A percentile compares a stretch with the other conserved stretches of the same genome.
phyloP scores from a whole-genome alignment of 1,140 invertebrate species.

The Paracyclopina nana region DNA sequence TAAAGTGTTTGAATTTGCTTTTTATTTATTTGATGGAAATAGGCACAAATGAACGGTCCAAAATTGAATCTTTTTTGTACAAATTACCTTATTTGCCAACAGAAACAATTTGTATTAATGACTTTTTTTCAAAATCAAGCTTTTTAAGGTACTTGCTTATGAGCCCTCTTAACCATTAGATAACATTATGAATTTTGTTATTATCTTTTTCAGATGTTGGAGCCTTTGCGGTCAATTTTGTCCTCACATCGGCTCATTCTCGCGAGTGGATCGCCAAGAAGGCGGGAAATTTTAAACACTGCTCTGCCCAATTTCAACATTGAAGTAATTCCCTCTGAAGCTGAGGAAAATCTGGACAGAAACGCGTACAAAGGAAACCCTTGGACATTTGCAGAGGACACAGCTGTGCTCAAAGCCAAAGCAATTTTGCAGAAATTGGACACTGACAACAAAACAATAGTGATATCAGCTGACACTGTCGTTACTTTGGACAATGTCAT shows the following conservation, averaged over 20 bases:
- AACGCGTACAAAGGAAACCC: neutral
- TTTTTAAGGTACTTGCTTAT: too few relatives aligned
- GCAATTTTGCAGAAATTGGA: neutral
- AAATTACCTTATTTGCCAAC: too few relatives aligned
- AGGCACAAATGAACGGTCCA: too few relatives aligned
- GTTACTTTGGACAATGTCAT: neutral
- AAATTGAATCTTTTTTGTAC: too few relatives aligned
- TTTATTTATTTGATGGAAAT: too few relatives aligned
- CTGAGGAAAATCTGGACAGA: constrained; percentile 9
- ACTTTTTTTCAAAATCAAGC: too few relatives aligned
- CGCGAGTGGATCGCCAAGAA: constrained; percentile 6
- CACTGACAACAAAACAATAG: neutral
- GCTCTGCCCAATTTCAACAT: neutral
- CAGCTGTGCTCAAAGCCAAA: constrained; percentile 1
- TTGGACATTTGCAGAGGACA: constrained; percentile 3
- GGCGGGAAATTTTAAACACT: neutral
- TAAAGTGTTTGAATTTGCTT: too few relatives aligned
- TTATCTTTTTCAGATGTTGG: too few relatives aligned
- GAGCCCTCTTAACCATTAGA: too few relatives aligned
- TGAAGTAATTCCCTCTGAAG: neutral
- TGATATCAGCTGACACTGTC: constrained; percentile 6
- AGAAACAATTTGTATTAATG: too few relatives aligned
- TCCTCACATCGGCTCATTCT: neutral
- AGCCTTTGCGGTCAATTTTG: neutral
- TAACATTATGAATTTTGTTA: too few relatives aligned